Conservation (phyloP, 1,140 invertebrate species). For the Ptiloglossa arizonensis region DNA sequence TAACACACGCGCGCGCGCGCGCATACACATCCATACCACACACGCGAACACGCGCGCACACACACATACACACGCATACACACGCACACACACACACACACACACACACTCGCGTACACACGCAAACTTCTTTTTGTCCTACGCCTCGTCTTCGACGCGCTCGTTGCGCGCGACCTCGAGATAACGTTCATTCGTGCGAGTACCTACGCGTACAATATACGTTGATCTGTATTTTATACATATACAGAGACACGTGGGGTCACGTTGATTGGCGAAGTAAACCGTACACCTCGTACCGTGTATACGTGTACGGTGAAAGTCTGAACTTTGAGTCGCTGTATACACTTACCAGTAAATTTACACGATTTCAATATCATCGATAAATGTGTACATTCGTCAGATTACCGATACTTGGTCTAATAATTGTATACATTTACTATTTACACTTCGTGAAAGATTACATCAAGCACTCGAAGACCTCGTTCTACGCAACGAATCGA, state of each 20-base stretch:
- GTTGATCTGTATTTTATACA: conserved; percentile 16
- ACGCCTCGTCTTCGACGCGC: conserved; percentile 40
- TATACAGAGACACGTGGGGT: not conserved
- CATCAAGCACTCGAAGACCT: too few species aligned
- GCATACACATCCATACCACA: too few species aligned
- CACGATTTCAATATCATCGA: too few species aligned
- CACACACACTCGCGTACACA: not conserved
- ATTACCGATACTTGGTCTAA: too few species aligned
- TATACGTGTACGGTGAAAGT: too few species aligned
- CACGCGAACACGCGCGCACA: conserved; percentile 4
- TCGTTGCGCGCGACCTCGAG: conserved; percentile 43
- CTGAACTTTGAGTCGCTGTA: too few species aligned
- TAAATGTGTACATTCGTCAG: too few species aligned
- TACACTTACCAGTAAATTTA: too few species aligned
- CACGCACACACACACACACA: not conserved
- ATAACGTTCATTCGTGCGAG: conserved; percentile 40
- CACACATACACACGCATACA: not conserved
- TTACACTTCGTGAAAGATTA: too few species aligned
- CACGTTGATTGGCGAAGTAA: conserved; percentile 3
- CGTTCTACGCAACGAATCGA: too few species aligned
- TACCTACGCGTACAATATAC: conserved; percentile 16
- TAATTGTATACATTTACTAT: too few species aligned
- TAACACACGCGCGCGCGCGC: conserved; percentile 25
- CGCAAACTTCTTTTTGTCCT: not conserved
- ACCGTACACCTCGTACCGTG: too few species aligned